Base-by-base conservation (phyloP, 1,140 invertebrate genomes). In the Drosophila simulans region DNA sequence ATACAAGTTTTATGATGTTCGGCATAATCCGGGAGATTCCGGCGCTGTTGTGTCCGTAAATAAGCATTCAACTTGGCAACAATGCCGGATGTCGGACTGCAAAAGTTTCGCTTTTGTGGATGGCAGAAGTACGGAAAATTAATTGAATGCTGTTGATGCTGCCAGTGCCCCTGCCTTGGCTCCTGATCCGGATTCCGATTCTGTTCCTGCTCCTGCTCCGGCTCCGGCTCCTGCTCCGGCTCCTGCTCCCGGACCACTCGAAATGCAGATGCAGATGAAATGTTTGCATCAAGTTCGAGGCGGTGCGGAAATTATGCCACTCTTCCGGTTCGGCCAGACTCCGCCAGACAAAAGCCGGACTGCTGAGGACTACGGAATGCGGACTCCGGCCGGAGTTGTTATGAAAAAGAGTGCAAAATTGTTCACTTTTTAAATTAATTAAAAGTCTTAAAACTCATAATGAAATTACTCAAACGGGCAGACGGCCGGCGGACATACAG, bases 371-470 rank as follows among this genome's bases (percentile, higher is more conserved):
- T 46, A 12, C 45, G 45, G 22, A 25, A 37, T 22, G 34, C 43
- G 49, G 31, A 40, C 57, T 39, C 1, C 25, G 63, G 63, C 20
- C 22, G n/a, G 64, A 70, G 51, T 71, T 70, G 65, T 70, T 70
- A 71, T 71, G 68, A 66, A 77, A 77, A 77, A 77, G 64, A 77
- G 63, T 85, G 82, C 77, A 85, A 85, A 85, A 81, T 74, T 85
- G 73, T 86, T 84, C 82, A 85, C 82, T 85, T 85, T 83, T 74
- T 52, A 74, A 86, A 85, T 85, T 85, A 85, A 85, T 85, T 85
- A 85, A 85, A 85, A 86, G 82, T 85, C 82, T 81, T 86, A 81
- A 85, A 85, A 85, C 82, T 85, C 82, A 80, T 85, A 85, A 85
- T 85, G 81, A 86, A 85, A 85, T 85, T 86, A 85, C 73, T 65